phyloP scores from a whole-genome alignment of 2,888 invertebrate genomes.

The Parnassius orleans region DNA sequence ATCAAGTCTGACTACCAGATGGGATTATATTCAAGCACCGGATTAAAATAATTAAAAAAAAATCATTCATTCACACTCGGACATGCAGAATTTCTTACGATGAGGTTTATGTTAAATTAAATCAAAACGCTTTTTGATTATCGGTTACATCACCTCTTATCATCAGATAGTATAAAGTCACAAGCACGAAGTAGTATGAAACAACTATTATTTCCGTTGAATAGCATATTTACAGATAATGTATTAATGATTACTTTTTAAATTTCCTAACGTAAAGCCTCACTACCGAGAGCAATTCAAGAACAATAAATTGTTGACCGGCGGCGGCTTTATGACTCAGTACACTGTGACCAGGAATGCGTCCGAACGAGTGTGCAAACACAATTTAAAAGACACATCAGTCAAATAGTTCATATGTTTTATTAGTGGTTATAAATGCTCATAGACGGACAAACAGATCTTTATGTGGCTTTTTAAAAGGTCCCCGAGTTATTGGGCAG shows the following conservation, averaged over 20 bases:
- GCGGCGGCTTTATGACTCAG: constrained; percentile 48
- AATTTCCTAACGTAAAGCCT: neutral
- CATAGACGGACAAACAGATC: constrained; percentile 43
- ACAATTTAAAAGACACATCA: constrained; percentile 39
- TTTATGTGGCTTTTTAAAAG: constrained; percentile 26
- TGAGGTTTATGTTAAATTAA: too few relatives aligned
- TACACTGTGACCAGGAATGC: constrained; percentile 37
- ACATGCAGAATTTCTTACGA: too few relatives aligned
- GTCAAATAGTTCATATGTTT: constrained; percentile 48
- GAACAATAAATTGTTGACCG: constrained; percentile 26
- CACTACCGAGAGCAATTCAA: constrained; percentile 5
- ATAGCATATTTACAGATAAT: too few relatives aligned
- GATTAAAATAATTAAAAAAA: too few relatives aligned
- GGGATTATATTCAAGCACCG: too few relatives aligned
- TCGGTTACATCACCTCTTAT: too few relatives aligned
- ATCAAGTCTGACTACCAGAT: too few relatives aligned
- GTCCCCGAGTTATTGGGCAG: constrained; percentile 24
- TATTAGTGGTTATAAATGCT: constrained; percentile 53
- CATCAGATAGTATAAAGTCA: too few relatives aligned
- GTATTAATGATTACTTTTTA: neutral
- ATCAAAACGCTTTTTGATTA: too few relatives aligned
- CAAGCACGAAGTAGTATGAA: too few relatives aligned
- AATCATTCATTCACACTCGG: too few relatives aligned
- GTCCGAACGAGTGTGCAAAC: constrained; percentile 56
- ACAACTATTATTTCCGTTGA: too few relatives aligned